phyloP scores from a whole-genome alignment of 2,113 vertebrate genomes.

The Platysternon megacephalum region DNA sequence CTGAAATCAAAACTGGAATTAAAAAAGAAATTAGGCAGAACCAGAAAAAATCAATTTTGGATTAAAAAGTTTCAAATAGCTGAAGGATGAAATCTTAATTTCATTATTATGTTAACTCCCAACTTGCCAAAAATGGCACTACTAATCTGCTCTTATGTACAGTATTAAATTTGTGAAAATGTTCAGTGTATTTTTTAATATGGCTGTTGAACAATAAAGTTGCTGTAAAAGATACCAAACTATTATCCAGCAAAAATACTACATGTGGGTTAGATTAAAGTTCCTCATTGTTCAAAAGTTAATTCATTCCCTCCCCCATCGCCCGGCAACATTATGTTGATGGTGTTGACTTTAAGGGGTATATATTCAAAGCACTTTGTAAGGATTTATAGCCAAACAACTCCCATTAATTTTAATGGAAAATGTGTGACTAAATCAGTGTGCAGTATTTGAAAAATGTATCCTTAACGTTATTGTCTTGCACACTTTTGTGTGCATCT shows the following conservation, averaged over 20 bases:
- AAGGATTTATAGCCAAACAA: slow-evolving; percentile 63
- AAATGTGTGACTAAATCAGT: slow-evolving; percentile 59
- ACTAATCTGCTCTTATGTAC: slow-evolving; percentile 63
- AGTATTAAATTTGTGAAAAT: slow-evolving; percentile 65
- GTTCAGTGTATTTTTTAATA: slow-evolving; percentile 77
- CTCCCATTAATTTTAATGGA: slow-evolving; percentile 72
- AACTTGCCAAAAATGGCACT: slow-evolving; percentile 62
- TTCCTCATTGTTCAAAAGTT: slow-evolving; percentile 65
- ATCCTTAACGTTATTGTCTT: slow-evolving; percentile 60
- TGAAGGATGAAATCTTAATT: slow-evolving; percentile 33
- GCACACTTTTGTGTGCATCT: slow-evolving; percentile 63
- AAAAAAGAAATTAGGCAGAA: background rate
- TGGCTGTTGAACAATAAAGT: slow-evolving; percentile 70
- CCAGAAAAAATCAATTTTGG: background rate
- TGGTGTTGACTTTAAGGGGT: slow-evolving; percentile 61
- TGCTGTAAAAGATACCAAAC: slow-evolving; percentile 77
- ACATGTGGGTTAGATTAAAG: slow-evolving; percentile 67
- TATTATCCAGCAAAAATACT: slow-evolving; percentile 57
- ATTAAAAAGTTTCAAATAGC: slow-evolving; percentile 14
- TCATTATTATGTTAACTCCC: slow-evolving; percentile 54
- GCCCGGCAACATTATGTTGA: background rate
- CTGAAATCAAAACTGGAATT: background rate
- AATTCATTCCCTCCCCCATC: slow-evolving; percentile 39
- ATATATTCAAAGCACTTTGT: slow-evolving; percentile 59
- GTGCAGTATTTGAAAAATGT: slow-evolving; percentile 62